Percentiles rank a stretch among this genome's conserved stretches.
These are phyloP conservation scores for Drosophila rubida DNA, from an alignment of 2,888 invertebrate genomes.

Conservation along the genomic window DNA sequence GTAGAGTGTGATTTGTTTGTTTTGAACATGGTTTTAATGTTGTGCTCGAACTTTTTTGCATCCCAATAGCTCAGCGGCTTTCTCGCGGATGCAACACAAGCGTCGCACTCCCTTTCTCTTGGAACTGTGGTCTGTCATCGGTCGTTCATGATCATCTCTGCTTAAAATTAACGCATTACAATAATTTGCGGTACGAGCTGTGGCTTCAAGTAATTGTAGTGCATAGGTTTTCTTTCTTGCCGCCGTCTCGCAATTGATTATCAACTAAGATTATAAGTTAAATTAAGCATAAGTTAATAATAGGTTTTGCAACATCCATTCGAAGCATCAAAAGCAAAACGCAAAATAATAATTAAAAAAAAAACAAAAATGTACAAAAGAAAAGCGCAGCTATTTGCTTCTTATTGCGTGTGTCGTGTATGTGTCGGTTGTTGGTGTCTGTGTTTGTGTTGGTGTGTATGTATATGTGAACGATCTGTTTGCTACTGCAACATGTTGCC, in stretches of 20 bases:
- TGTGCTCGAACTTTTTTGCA: background rate
- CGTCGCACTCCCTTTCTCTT: constrained; percentile 12
- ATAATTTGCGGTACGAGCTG: constrained; percentile 17
- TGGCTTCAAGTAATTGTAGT: constrained; percentile 32
- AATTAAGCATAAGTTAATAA: constrained; percentile 60
- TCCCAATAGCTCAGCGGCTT: background rate
- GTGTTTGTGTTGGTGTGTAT: constrained; percentile 12
- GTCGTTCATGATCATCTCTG: constrained; percentile 7
- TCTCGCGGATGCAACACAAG: background rate
- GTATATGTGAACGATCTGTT: constrained; percentile 37
- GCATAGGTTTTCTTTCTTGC: constrained; percentile 50
- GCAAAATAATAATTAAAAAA: constrained; percentile 23
- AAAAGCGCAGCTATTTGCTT: constrained; percentile 67
- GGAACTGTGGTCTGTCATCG: constrained; percentile 24
- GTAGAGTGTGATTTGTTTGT: background rate
- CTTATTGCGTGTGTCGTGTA: constrained; percentile 29
- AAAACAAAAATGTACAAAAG: constrained; percentile 72
- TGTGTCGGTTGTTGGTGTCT: background rate
- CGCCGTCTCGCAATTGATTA: constrained; percentile 57
- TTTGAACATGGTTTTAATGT: constrained; percentile 2
- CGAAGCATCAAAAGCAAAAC: constrained; percentile 46
- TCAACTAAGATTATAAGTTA: constrained; percentile 73
- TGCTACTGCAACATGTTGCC: constrained; percentile 56
- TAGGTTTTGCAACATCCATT: constrained; percentile 53
- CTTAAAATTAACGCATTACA: constrained; percentile 21